phyloP scores from a whole-genome alignment of 1,140 invertebrate species.

The Scaptomyza montana region DNA sequence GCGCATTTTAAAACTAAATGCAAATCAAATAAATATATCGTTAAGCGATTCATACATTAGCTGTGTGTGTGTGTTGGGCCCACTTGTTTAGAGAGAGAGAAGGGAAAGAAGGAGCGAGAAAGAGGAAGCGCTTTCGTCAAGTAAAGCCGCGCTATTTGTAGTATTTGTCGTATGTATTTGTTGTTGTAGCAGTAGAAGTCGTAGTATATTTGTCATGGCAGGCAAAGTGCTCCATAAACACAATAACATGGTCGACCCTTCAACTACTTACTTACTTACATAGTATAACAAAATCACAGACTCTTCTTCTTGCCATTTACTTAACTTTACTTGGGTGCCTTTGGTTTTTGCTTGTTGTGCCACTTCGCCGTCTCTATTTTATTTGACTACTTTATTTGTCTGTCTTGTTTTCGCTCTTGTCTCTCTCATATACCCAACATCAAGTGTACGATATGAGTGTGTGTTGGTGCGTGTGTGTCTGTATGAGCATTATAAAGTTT shows the following conservation, averaged over 20 bases:
- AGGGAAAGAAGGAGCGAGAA: too few species aligned
- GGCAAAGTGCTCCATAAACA: conserved; percentile 46
- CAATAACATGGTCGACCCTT: conserved; percentile 30
- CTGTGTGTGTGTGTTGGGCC: too few species aligned
- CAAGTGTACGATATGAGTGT: background rate
- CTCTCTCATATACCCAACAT: conserved; percentile 20
- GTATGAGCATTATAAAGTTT: conserved; percentile 7
- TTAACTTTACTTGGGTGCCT: background rate
- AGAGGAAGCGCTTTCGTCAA: background rate
- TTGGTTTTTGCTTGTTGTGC: background rate
- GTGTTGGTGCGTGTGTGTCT: background rate
- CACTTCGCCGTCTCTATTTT: conserved; percentile 19
- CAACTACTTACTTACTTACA: background rate
- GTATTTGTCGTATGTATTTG: background rate
- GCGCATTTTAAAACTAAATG: conserved; percentile 18
- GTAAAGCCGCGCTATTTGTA: background rate
- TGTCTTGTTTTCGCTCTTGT: background rate
- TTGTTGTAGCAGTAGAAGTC: too few species aligned
- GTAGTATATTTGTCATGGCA: conserved; percentile 27
- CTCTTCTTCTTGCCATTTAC: conserved; percentile 1
- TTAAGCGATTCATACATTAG: too few species aligned
- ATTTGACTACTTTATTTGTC: conserved; percentile 20
- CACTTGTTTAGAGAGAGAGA: too few species aligned
- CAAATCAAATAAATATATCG: conserved; percentile 11
- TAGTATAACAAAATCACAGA: conserved; percentile 36